Evolutionary conservation across 2,888 invertebrate genomes (phyloP).

Genomic region (Amblyjoppa proteus): DNA sequence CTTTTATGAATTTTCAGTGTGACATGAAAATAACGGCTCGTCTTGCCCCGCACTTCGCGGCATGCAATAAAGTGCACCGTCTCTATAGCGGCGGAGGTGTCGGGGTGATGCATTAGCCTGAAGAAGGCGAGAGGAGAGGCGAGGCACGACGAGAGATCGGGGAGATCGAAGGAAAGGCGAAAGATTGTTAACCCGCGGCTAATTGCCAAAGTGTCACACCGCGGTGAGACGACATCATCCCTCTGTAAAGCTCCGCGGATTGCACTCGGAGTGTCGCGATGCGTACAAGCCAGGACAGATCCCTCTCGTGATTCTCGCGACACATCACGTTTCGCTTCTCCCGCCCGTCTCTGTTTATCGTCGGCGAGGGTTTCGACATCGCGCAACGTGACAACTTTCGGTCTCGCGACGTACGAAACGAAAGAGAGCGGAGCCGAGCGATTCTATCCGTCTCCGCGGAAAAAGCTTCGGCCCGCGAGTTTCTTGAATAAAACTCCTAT

Average conservation of each 20-base stretch:
- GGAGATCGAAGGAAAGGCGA: slow-evolving; percentile 32
- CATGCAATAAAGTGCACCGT: not conserved
- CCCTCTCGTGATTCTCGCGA: slow-evolving; percentile 20
- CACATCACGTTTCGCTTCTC: slow-evolving; percentile 33
- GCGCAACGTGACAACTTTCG: slow-evolving; percentile 21
- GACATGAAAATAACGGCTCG: too few species aligned
- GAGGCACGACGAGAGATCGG: slow-evolving; percentile 26
- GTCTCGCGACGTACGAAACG: not conserved
- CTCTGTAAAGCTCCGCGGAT: not conserved
- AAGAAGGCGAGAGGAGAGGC: slow-evolving; percentile 38
- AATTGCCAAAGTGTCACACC: slow-evolving; percentile 70
- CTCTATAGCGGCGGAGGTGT: not conserved
- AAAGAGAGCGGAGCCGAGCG: not conserved
- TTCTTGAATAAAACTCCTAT: slow-evolving; percentile 6
- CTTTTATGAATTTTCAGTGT: too few species aligned
- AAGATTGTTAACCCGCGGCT: slow-evolving; percentile 61
- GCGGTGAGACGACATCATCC: slow-evolving; percentile 28
- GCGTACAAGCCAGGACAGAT: slow-evolving; percentile 30
- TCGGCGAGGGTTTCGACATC: slow-evolving; percentile 43
- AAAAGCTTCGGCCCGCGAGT: not conserved
- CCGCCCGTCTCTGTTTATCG: slow-evolving; percentile 59
- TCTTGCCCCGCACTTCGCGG: too few species aligned
- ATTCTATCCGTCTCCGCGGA: not conserved
- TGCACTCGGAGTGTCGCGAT: slow-evolving; percentile 33
- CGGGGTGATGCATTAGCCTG: slow-evolving; percentile 14